Evolutionary conservation across 2,888 invertebrate genomes (phyloP), one percentile per base, ranked within the genome.

Genomic region (Achlya flavicornis): DNA sequence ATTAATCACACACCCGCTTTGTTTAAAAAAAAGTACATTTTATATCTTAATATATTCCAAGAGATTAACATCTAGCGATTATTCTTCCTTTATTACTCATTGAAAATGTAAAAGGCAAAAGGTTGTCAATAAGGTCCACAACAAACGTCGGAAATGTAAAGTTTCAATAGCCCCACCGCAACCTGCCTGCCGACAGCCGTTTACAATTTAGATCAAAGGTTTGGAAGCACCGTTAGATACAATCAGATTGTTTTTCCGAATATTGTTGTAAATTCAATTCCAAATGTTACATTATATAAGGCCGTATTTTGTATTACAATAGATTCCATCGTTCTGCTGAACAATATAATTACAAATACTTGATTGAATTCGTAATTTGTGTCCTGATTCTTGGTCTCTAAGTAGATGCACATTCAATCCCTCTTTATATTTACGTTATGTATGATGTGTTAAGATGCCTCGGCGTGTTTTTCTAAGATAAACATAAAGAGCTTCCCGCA

Each of bases 91-190:
- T 48, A 6, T 10, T 48, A 48, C n/a, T 48, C 48, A 48, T 16
- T 16, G 48, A 14, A 48, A n/a, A 16, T 48, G 14, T 19, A 19
- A n/a, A 53, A 19, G 53, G 53, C 53, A 19, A 53, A 53, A 19
- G 53, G 53, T 53, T 53, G 53, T 53, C 53, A 53, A 19, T 19
- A 19, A 19, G 53, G 19, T 53, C 8, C 10, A 53, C 53, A 58
- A 58, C 35, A 33, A 58, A 58, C n/a, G 35, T 35, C 35, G 16
- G 16, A 33, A 61, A 61, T 43, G 61, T 48, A 61, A 61, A 61
- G 46, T 61, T 61, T 61, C 43, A 48, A 43, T 46, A 61, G 32
- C n/a, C 61, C 43, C 46, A 61, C 61, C 46, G 26, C 35, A 59
- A 35, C 58, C 58, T 59, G 58, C n/a, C 58, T 38, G 58, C n/a